Evolutionary conservation across 2,888 invertebrate species (phyloP), one percentile per base, ranked within the genome.

Genomic region (Torymus tubicola): DNA sequence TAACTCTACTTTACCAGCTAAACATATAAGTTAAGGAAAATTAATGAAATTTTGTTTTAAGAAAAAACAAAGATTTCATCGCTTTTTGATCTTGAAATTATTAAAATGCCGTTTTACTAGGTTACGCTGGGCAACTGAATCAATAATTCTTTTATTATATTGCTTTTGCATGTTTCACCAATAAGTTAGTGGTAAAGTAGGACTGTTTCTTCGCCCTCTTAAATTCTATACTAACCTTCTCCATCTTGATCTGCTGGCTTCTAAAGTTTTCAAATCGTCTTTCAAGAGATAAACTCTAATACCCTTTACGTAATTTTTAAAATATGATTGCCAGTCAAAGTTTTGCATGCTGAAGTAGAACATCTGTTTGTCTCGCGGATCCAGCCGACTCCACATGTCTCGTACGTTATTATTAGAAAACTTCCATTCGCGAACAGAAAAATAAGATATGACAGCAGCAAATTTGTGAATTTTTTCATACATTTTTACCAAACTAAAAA

Each of bases 381-480:
- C 91, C 83, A 94, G 86, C 64, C 91, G 91, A n/a, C 88, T 88
- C 94, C 94, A 95, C 3, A 96, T 90, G 13, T 90, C 89, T 24
- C 92, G 89, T 0, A 94, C 93, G 86, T 96, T 94, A 68, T 92
- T 90, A 83, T 94, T 95, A 55, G 93, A 92, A 89, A 96, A 96
- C 0, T 89, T 88, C 93, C 97, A 97, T 75, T 95, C 93, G n/a
- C 93, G 92, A 24, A 93, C 93, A 73, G 94, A 93, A 91, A 98
- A 98, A 88, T 95, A 96, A 0, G 94, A 92, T 24, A 98, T 87
- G 0, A 95, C 94, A 2, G 93, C 92, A 5, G 95, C 93, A 83
- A 97, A 95, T 89, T 95, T 95, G 89, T 96, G 95, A 68, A 98
- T 93, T 89, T 96, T 96, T 81, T 92, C 93, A 89, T 97, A 97